These are phyloP conservation scores for Penaeus indicus DNA, from an alignment of 1,140 invertebrate species.

Conservation along the genomic window DNA sequence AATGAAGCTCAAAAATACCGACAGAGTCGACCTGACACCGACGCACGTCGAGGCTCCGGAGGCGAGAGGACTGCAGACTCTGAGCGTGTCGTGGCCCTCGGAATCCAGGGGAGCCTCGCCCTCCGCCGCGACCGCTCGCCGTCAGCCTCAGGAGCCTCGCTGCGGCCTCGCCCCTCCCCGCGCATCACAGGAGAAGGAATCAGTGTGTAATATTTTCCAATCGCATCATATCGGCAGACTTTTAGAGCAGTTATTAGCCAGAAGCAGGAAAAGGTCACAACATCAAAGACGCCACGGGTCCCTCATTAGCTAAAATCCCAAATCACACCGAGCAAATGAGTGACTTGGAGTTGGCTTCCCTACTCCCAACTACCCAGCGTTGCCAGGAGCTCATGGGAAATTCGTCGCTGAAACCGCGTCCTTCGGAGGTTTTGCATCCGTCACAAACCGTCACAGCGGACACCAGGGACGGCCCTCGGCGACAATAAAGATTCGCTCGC, in stretches of 20 bases:
- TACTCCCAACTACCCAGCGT: conserved; percentile 14
- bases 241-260: conserved; percentile 43
- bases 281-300: conserved; percentile 25
- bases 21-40: no score
- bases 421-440: no score
- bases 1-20: no score
- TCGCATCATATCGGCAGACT: conserved; percentile 31
- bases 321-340: conserved; percentile 56
- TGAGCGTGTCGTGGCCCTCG: no score
- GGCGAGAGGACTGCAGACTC: no score
- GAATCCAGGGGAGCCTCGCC: neutral
- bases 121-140: neutral
- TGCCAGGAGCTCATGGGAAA: neutral
- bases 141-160: neutral
- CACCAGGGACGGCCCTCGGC: no score
- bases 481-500: no score
- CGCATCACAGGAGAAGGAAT: conserved; percentile 9
- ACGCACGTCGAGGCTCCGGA: no score
- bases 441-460: no score
- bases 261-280: conserved; percentile 40
- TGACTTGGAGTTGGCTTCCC: conserved; percentile 21
- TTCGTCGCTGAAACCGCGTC: no score
- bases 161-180: neutral
- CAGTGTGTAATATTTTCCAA: conserved; percentile 43
- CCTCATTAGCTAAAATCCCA: conserved; percentile 59